These are phyloP conservation scores for Pantherophis guttatus DNA, from an alignment of 2,113 vertebrate species.

Conservation along the genomic window DNA sequence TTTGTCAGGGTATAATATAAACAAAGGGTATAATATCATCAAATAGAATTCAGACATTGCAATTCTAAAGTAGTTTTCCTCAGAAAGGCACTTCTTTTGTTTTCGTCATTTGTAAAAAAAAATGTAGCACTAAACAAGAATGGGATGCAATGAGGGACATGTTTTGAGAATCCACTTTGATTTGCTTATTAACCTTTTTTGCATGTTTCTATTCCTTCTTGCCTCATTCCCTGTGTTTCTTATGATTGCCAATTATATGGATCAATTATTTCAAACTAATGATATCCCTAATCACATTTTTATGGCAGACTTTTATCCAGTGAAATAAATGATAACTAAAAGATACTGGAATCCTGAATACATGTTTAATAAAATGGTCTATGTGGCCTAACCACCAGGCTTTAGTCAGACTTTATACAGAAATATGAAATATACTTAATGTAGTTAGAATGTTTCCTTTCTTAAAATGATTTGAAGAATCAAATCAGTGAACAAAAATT, in stretches of 20 bases:
- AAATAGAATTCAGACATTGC: neutral
- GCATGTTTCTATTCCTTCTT: neutral
- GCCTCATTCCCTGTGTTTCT: too few relatives aligned
- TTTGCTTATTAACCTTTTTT: neutral
- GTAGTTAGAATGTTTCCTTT: neutral
- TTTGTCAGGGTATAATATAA: slow-evolving; percentile 12
- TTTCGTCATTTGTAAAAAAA: neutral
- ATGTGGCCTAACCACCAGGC: neutral
- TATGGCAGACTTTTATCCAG: neutral
- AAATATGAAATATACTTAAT: neutral
- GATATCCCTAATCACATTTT: neutral
- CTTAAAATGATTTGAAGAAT: neutral
- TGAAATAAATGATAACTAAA: neutral
- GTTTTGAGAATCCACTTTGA: neutral
- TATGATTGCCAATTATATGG: neutral
- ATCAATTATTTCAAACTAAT: neutral
- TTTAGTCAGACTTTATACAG: neutral
- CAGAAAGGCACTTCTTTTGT: neutral
- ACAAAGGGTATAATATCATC: neutral
- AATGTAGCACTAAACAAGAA: neutral
- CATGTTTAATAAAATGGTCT: neutral
- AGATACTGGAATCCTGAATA: neutral
- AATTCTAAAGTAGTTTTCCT: neutral
- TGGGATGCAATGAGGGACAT: neutral
- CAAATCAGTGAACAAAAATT: neutral